phyloP scores from a whole-genome alignment of 2,797 vertebrate species.

The Tolypeutes matacus region DNA sequence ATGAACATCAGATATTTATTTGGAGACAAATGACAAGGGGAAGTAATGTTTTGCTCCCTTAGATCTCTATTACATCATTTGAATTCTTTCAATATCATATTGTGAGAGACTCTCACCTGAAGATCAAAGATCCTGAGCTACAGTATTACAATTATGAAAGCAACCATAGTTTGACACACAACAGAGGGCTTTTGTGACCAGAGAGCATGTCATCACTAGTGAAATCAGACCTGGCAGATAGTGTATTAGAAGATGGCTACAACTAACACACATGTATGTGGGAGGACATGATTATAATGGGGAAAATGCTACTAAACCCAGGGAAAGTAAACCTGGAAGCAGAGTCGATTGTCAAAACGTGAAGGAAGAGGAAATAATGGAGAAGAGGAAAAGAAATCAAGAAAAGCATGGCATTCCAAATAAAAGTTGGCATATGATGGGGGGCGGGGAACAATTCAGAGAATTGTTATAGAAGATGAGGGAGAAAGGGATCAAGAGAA shows the following conservation, averaged over 20 bases:
- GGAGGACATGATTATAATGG: neutral
- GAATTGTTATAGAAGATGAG: neutral
- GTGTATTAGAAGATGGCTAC: neutral
- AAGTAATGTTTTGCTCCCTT: conserved; percentile 25
- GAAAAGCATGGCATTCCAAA: neutral
- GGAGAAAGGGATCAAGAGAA: neutral
- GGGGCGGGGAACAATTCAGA: neutral
- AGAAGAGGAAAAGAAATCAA: neutral
- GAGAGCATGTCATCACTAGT: neutral
- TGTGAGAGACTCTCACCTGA: too few species aligned
- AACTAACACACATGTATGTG: neutral
- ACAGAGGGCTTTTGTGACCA: neutral
- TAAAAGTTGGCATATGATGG: neutral
- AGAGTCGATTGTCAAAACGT: neutral
- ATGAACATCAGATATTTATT: neutral
- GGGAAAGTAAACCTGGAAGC: neutral
- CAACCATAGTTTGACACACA: neutral
- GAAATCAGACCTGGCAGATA: neutral
- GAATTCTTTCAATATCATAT: neutral
- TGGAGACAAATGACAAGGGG: neutral
- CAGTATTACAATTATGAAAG: neutral
- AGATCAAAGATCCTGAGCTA: neutral
- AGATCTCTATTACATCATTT: neutral
- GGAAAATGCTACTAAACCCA: conserved; percentile 7
- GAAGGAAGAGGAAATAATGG: neutral